A percentile compares a stretch with the other conserved stretches of the same genome.
phyloP scores from a whole-genome alignment of 2,888 invertebrate species.

The Autographa pulchrina region DNA sequence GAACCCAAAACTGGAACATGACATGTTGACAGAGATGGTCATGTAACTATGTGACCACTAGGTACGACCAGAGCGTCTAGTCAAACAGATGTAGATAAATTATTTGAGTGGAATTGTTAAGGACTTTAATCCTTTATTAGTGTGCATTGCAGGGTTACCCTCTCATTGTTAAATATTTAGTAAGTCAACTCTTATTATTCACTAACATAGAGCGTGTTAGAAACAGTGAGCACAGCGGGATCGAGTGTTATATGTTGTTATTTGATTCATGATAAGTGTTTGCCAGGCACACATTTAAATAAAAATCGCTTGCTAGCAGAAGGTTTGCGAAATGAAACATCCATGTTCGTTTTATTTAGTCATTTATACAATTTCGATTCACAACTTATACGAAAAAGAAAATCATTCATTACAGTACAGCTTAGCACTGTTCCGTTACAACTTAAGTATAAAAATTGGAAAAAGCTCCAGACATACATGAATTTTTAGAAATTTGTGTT shows the following conservation, averaged over 20 bases:
- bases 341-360: constrained; percentile 81
- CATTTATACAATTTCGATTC: constrained; percentile 83
- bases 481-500: constrained; percentile 68
- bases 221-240: neutral
- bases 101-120: no score
- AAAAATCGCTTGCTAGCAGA: constrained; percentile 7
- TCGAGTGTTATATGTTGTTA: neutral
- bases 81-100: no score
- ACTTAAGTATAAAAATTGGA: constrained; percentile 81
- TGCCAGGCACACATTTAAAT: neutral
- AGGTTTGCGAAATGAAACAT: constrained; percentile 74
- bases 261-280: neutral
- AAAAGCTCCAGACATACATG: constrained; percentile 78
- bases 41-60: no score
- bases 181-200: neutral
- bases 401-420: constrained; percentile 69
- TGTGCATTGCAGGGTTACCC: no score
- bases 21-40: no score
- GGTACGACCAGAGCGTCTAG: no score
- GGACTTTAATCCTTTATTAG: no score
- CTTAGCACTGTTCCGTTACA: constrained; percentile 78
- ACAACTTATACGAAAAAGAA: constrained; percentile 80
- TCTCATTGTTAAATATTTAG: no score
- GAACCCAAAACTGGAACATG: no score
- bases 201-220: neutral